These are phyloP conservation scores for Rutilus rutilus DNA, from an alignment of 2,113 vertebrate species.

Conservation along the genomic window DNA sequence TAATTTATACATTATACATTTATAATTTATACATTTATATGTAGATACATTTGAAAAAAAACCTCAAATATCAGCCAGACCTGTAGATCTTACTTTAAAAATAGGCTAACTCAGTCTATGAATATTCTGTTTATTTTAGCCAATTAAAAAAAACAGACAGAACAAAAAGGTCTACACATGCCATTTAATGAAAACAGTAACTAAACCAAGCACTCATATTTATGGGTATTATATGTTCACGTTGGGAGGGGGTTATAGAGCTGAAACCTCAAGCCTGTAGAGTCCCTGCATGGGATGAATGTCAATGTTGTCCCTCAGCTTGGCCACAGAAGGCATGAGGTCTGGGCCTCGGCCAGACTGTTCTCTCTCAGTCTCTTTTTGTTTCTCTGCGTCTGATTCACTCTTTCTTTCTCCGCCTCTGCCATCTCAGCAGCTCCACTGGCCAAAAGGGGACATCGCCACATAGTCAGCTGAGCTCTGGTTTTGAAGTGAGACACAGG, in stretches of 20 bases:
- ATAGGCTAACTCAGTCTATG: neutral
- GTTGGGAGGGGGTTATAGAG: conserved; percentile 43
- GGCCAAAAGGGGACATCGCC: conserved; percentile 33
- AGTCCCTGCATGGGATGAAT: conserved; percentile 54
- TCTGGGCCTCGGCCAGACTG: conserved; percentile 42
- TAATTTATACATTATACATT: too few species aligned
- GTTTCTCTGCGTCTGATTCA: conserved; percentile 26
- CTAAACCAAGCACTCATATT: conserved; percentile 45
- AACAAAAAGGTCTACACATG: conserved; percentile 26
- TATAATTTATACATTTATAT: too few species aligned
- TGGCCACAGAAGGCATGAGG: conserved; percentile 45
- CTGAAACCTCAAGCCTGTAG: conserved; percentile 49
- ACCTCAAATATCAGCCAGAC: neutral
- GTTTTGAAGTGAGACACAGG: neutral
- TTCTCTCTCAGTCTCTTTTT: conserved; percentile 47
- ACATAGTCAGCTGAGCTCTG: conserved; percentile 26
- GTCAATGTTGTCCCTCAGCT: conserved; percentile 52
- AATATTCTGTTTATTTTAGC: neutral
- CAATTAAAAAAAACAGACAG: neutral
- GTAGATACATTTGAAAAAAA: too few species aligned
- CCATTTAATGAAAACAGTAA: conserved; percentile 33
- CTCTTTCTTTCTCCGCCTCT: conserved; percentile 41
- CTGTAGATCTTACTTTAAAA: neutral
- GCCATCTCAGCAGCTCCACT: conserved; percentile 44
- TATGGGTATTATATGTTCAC: conserved; percentile 16